Base-by-base conservation (phyloP, 53 echinoderm and acorn worm genomes). In the Hippasteria phrygiana region DNA sequence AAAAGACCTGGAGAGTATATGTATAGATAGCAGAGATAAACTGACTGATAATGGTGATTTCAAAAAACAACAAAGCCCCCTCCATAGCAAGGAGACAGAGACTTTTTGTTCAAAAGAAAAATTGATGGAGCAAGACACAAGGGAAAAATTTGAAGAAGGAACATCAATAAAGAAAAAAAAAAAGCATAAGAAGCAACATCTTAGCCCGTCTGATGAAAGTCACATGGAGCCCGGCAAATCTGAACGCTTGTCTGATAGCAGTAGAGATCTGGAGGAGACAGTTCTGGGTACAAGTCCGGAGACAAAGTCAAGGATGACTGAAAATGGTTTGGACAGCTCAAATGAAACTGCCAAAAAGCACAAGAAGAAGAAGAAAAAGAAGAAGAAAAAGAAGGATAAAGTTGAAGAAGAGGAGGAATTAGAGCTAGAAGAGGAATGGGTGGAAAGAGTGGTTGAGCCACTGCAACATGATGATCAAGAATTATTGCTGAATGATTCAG, bases 341-440 rank as follows among this genome's bases (percentile, higher is more conserved):
- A 63, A 9, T 2, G 85, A 88, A 22, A 22, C 51, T 1, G 40
- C 43, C 10, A 73, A 53, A 11, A 95, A 93, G 83, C 85, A 69
- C 27, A 93, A 89, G 45, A 78, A 74, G 43, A 95, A 95, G 76
- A 90, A 88, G 88, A 88, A 74, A 50, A 92, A 89, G 88, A 95
- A 89, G 51, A 90, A 88, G 62, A 88, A 80, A 35, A 95, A 91
- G 54, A 29, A 88, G 72, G 62, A 94, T 27, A 54, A 53, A 78
- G 24, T 41, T 5, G 8, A 62, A 33, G 56, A 76, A 20, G 24
- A 46, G 16, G 72, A 55, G 0, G 69, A 74, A 16, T 69, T 80
- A 37, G 91, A 91, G 26, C 20, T 75, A 39, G 91, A 47, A 16
- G 92, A 88, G 46, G 90, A 90, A 22, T 72, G 82, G 81, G 90